A percentile compares a stretch with the other conserved stretches of the same genome.
Conservation (phyloP, 2,888 invertebrate species). For the Orchestes rusci region DNA sequence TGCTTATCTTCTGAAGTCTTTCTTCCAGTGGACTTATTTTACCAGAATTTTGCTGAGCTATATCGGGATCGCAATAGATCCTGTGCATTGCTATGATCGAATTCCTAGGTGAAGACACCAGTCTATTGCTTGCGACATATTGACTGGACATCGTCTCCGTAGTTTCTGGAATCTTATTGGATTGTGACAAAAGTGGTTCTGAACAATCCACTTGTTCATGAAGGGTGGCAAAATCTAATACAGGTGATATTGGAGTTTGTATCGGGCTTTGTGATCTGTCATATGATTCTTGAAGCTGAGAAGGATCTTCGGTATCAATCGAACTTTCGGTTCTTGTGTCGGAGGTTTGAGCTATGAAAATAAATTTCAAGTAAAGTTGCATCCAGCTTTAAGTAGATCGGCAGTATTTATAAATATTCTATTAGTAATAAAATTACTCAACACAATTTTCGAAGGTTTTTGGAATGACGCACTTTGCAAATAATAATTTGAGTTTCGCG, state of each 20-base stretch:
- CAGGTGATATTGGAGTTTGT: constrained; percentile 36
- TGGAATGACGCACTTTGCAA: too few relatives aligned
- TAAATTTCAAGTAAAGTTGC: too few relatives aligned
- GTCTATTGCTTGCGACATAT: constrained; percentile 43
- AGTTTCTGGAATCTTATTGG: constrained; percentile 36
- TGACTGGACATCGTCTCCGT: constrained; percentile 41
- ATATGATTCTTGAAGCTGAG: too few relatives aligned
- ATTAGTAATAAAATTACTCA: too few relatives aligned
- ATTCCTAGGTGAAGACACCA: constrained; percentile 54
- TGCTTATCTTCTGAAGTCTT: constrained; percentile 53
- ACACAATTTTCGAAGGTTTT: too few relatives aligned
- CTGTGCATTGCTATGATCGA: constrained; percentile 51
- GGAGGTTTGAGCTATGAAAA: too few relatives aligned
- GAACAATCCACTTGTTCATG: constrained; percentile 51
- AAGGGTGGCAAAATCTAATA: constrained; percentile 52
- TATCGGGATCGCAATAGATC: constrained; percentile 49
- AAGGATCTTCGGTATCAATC: too few relatives aligned
- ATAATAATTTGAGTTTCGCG: too few relatives aligned
- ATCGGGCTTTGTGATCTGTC: constrained; percentile 36
- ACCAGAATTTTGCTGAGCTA: constrained; percentile 40
- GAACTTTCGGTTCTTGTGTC: too few relatives aligned
- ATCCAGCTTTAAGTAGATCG: too few relatives aligned
- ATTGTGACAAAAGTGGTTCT: constrained; percentile 45
- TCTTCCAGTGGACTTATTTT: constrained; percentile 45
- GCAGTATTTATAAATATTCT: too few relatives aligned